phyloP scores from a whole-genome alignment of 1,140 invertebrate genomes.

The Eupeodes corollae region DNA sequence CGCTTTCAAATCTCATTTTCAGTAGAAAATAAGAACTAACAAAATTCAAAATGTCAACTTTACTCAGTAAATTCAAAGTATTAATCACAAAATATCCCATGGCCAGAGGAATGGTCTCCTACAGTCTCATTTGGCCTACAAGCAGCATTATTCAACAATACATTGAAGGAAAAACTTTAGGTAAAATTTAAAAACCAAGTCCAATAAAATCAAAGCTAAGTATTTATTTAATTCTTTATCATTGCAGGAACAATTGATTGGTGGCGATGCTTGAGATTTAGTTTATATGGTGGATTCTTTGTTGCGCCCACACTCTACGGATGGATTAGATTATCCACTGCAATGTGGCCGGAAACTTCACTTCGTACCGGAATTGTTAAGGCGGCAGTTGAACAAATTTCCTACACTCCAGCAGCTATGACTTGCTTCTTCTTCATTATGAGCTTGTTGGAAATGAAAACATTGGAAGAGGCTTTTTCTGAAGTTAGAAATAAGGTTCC shows the following conservation, averaged over 20 bases:
- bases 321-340: slow-evolving; percentile 49
- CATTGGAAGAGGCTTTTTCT: slow-evolving; percentile 49
- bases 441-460: slow-evolving; percentile 64
- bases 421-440: slow-evolving; percentile 73
- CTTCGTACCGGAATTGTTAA: slow-evolving; percentile 54
- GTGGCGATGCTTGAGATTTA: slow-evolving; percentile 49
- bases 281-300: slow-evolving; percentile 58
- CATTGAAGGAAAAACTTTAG: slow-evolving; percentile 37
- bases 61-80: slow-evolving; percentile 21
- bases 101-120: slow-evolving; percentile 59
- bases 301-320: slow-evolving; percentile 60
- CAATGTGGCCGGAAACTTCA: slow-evolving; percentile 51
- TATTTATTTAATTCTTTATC: neutral
- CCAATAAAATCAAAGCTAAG: neutral
- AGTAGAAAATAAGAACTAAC: neutral
- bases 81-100: slow-evolving; percentile 34
- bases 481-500: slow-evolving; percentile 67
- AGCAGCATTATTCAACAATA: slow-evolving; percentile 52
- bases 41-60: neutral
- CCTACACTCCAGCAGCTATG: slow-evolving; percentile 70
- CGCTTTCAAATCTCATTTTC: no score
- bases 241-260: slow-evolving; percentile 41
- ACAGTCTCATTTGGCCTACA: slow-evolving; percentile 59
- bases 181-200: slow-evolving; percentile 13
- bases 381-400: slow-evolving; percentile 66